These are phyloP conservation scores for Telmatherina bonti DNA, from an alignment of 2,797 vertebrate genomes.

Conservation along the genomic window DNA sequence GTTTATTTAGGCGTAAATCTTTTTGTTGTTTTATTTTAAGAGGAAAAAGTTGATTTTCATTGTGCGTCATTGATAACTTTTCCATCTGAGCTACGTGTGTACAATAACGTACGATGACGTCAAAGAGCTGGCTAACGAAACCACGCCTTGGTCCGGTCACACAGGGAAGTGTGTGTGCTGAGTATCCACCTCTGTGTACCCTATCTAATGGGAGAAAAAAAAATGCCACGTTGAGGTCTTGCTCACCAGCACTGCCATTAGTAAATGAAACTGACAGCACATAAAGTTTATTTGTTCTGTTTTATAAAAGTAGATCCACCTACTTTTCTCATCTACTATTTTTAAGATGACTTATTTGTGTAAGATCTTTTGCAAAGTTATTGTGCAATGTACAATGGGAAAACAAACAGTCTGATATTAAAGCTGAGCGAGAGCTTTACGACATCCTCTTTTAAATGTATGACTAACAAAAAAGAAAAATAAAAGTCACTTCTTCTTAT, in stretches of 20 bases:
- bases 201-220: background rate
- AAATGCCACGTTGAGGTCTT: constrained; percentile 66
- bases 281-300: background rate
- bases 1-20: fast-evolving
- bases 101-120: constrained; percentile 45
- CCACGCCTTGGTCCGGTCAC: constrained; percentile 40
- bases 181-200: background rate
- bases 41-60: background rate
- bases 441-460: background rate
- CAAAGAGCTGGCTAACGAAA: background rate
- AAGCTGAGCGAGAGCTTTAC: background rate
- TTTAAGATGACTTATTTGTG: background rate
- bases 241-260: background rate
- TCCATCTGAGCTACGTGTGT: constrained; percentile 19
- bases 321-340: background rate
- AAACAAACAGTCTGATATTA: background rate
- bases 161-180: constrained; percentile 61
- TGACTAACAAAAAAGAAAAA: background rate
- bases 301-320: background rate
- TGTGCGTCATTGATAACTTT: fast-evolving
- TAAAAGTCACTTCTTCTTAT: background rate
- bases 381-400: background rate
- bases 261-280: background rate
- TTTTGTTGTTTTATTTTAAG: constrained; percentile 38
- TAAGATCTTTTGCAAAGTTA: background rate